A percentile compares a stretch with the other conserved stretches of the same genome.
Conservation (phyloP, 1,140 invertebrate genomes). For the Drosophila tani region DNA sequence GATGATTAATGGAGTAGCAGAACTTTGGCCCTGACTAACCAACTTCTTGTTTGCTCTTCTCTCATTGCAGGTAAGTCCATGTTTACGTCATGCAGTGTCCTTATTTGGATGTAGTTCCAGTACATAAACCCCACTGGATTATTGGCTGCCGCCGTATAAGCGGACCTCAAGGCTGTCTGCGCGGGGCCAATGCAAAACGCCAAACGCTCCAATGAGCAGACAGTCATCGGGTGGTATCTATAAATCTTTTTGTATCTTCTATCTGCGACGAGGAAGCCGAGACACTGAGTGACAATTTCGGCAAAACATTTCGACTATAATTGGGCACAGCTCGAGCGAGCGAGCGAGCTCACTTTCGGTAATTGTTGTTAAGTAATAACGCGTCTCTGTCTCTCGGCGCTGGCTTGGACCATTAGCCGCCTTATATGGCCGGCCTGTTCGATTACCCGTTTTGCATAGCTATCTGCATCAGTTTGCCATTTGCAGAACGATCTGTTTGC, state of each 20-base stretch:
- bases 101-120: constrained; percentile 49
- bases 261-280: constrained; percentile 29
- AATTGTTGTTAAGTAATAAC: constrained; percentile 57
- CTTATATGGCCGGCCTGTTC: constrained; percentile 37
- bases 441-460: constrained; percentile 52
- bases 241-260: constrained; percentile 22
- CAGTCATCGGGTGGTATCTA: background rate
- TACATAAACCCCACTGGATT: constrained; percentile 33
- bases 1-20: constrained; percentile 35
- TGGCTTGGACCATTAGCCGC: constrained; percentile 43
- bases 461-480: constrained; percentile 42
- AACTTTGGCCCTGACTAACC: constrained; percentile 18
- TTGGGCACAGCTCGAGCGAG: constrained; percentile 35
- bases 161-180: constrained; percentile 43
- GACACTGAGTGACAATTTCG: constrained; percentile 52
- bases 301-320: constrained; percentile 45
- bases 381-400: constrained; percentile 12
- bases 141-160: constrained; percentile 18
- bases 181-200: constrained; percentile 41
- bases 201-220: constrained; percentile 43
- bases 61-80: constrained; percentile 51
- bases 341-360: constrained; percentile 41
- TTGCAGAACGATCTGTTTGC: constrained; percentile 50
- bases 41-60: constrained; percentile 16
- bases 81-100: constrained; percentile 27